phyloP scores from a whole-genome alignment of 2,113 vertebrate species.

The Osmerus mordax region DNA sequence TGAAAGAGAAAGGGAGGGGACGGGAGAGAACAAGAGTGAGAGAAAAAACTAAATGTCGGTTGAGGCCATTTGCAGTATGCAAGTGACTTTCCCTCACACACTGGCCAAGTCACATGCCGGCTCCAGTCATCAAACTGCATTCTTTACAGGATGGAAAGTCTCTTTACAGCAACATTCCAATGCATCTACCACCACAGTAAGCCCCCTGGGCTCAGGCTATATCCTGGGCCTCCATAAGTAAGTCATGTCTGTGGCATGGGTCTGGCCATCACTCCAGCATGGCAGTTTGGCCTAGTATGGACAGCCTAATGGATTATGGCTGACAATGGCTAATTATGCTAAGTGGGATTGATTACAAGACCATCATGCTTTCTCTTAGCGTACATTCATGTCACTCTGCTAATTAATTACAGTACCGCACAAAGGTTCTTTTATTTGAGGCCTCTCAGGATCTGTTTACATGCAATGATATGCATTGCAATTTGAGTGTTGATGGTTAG shows the following conservation, averaged over 20 bases:
- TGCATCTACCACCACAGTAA: not conserved
- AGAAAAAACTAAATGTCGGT: not conserved
- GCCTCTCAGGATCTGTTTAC: slow-evolving; percentile 40
- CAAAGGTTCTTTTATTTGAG: slow-evolving; percentile 43
- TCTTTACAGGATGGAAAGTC: not conserved
- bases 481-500: not conserved
- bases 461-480: slow-evolving; percentile 22
- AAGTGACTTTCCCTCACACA: not conserved
- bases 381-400: slow-evolving; percentile 45
- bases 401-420: slow-evolving; percentile 54
- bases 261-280: not conserved
- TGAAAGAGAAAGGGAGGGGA: not conserved
- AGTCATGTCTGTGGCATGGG: no score
- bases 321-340: slow-evolving; percentile 60
- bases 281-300: not conserved
- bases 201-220: slow-evolving; percentile 5
- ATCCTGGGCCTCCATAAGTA: no score
- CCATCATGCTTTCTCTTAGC: slow-evolving; percentile 54
- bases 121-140: slow-evolving; percentile 8
- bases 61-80: not conserved
- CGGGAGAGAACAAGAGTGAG: not conserved
- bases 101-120: not conserved
- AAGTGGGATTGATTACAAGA: slow-evolving; percentile 55
- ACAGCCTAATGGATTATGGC: slow-evolving; percentile 43
- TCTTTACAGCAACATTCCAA: not conserved